These are phyloP conservation scores for Ptilonorhynchus violaceus DNA, from an alignment of 2,113 vertebrate species.

Conservation along the genomic window DNA sequence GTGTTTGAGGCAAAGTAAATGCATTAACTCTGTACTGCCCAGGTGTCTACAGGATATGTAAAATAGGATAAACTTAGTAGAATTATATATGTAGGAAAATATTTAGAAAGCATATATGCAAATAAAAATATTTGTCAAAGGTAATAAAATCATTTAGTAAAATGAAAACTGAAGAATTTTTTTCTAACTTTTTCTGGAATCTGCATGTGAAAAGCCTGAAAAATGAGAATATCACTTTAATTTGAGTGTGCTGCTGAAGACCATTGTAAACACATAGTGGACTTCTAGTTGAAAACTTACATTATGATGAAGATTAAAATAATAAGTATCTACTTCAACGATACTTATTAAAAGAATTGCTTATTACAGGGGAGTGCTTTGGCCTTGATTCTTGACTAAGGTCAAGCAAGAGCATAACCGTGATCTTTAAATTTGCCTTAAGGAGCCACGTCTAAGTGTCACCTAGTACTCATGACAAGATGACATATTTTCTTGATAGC, in stretches of 20 bases:
- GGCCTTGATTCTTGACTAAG: neutral
- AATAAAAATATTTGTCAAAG: neutral
- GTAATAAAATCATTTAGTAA: neutral
- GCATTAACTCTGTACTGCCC: neutral
- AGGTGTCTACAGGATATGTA: neutral
- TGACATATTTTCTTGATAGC: neutral
- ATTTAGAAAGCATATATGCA: neutral
- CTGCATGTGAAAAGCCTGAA: neutral
- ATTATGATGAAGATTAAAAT: neutral
- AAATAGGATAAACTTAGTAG: neutral
- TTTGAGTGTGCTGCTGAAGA: neutral
- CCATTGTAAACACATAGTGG: neutral
- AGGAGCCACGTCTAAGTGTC: neutral
- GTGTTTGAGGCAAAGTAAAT: neutral
- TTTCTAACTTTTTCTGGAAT: neutral
- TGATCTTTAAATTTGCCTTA: neutral
- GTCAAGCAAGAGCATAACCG: neutral
- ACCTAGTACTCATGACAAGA: neutral
- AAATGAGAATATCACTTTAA: neutral
- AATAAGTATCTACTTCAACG: neutral
- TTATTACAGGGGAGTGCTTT: neutral
- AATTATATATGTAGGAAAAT: neutral
- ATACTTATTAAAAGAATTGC: neutral
- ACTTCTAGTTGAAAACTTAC: neutral
- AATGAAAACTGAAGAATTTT: neutral